Conservation (phyloP, 2,888 invertebrate genomes). For the Drosophila fulvimacula region DNA sequence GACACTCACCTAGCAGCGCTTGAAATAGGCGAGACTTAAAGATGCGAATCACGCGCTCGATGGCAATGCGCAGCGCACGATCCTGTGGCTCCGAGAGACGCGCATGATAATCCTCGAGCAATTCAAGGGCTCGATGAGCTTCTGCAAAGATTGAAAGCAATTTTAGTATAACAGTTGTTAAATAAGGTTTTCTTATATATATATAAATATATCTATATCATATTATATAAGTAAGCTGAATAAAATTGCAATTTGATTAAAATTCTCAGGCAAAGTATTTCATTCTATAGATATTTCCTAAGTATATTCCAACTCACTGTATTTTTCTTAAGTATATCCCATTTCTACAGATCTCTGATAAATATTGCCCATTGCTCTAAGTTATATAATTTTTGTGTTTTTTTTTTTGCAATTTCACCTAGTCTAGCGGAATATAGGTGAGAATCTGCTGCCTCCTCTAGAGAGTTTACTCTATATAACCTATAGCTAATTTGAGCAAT, state of each 20-base stretch:
- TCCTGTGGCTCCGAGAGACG: conserved; percentile 97
- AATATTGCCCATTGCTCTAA: background rate
- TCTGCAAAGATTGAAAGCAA: conserved; percentile 87
- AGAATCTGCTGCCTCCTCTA: background rate
- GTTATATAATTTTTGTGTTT: background rate
- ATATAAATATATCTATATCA: background rate
- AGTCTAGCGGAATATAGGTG: background rate
- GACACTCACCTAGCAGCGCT: conserved; percentile 95
- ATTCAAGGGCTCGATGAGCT: conserved; percentile 98
- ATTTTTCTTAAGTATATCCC: background rate
- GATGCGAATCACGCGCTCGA: conserved; percentile 98
- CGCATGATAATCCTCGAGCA: conserved; percentile 98
- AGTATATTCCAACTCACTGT: background rate
- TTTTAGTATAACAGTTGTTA: background rate
- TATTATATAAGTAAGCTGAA: too few species aligned
- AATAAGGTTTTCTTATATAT: background rate
- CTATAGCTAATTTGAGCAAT: background rate
- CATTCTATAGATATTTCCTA: background rate
- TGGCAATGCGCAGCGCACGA: conserved; percentile 96
- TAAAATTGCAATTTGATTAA: too few species aligned
- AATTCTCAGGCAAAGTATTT: background rate
- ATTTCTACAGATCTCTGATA: background rate
- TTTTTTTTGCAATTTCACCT: background rate
- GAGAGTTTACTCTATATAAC: too few species aligned
- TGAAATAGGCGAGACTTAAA: conserved; percentile 99